Evolutionary conservation across 2,888 invertebrate genomes (phyloP).

Genomic region (Archips crataeganus): DNA sequence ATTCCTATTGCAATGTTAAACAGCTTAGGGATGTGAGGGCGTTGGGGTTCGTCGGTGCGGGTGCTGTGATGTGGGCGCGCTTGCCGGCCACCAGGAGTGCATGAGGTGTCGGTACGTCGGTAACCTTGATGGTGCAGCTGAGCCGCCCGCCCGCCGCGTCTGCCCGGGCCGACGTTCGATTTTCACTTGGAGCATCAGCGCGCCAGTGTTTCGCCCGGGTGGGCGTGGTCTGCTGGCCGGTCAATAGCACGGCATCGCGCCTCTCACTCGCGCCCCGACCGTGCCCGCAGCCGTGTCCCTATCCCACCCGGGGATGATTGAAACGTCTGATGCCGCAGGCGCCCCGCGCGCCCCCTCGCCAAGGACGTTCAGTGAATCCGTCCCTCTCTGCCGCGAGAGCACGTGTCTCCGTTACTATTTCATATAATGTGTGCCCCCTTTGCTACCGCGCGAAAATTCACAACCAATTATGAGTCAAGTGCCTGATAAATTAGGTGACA

Average conservation of each 20-base stretch:
- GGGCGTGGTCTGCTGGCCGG: slow-evolving; percentile 84
- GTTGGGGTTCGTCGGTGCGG: slow-evolving; percentile 50
- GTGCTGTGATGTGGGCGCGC: slow-evolving; percentile 49
- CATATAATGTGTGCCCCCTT: slow-evolving; percentile 83
- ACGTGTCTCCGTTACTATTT: slow-evolving; percentile 84
- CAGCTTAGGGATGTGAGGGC: slow-evolving; percentile 45
- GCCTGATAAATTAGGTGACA: slow-evolving; percentile 81
- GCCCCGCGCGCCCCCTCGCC: slow-evolving; percentile 83
- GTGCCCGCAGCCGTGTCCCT: slow-evolving; percentile 60
- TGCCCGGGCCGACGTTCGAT: slow-evolving; percentile 85
- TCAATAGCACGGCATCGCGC: slow-evolving; percentile 81
- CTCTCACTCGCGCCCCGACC: slow-evolving; percentile 66
- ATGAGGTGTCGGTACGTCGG: slow-evolving; percentile 60
- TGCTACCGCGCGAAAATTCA: slow-evolving; percentile 83
- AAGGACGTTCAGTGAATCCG: slow-evolving; percentile 86
- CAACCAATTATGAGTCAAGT: slow-evolving; percentile 84
- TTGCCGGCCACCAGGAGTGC: slow-evolving; percentile 66
- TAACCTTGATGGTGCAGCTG: slow-evolving; percentile 80
- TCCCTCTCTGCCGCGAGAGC: slow-evolving; percentile 85
- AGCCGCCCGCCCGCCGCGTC: slow-evolving; percentile 71
- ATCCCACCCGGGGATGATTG: slow-evolving; percentile 82
- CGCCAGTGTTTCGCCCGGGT: slow-evolving; percentile 83
- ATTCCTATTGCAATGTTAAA: slow-evolving; percentile 52
- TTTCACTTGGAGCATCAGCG: slow-evolving; percentile 83
- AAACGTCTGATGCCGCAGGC: slow-evolving; percentile 86